Conservation (phyloP, 2,797 vertebrate species). For the Muscicapa striata region DNA sequence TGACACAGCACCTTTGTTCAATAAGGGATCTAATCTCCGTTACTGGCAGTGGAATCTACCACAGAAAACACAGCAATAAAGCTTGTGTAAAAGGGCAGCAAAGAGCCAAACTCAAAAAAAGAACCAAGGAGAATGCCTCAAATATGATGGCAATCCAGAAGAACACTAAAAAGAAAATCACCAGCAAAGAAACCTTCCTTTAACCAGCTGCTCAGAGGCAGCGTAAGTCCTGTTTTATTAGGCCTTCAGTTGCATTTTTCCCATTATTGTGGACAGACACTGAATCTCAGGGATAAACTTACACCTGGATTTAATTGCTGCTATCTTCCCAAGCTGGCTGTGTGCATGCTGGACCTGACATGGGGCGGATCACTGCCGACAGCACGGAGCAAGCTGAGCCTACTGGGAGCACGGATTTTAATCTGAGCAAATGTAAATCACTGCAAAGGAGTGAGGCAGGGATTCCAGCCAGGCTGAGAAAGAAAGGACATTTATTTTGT, state of each 20-base stretch:
- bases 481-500: background rate
- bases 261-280: background rate
- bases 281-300: background rate
- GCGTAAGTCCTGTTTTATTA: background rate
- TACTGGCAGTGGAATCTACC: background rate
- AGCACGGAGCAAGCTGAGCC: background rate
- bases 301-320: slow-evolving; percentile 8
- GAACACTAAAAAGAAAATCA: background rate
- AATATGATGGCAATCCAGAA: background rate
- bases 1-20: background rate
- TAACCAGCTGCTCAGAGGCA: background rate
- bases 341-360: background rate
- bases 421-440: background rate
- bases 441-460: background rate
- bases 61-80: background rate
- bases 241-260: background rate
- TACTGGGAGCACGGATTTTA: fast-evolving
- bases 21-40: fast-evolving
- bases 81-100: background rate
- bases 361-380: fast-evolving
- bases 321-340: background rate
- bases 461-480: background rate
- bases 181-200: background rate
- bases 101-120: background rate
- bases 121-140: background rate